Evolutionary conservation across 2,888 invertebrate species (phyloP).

Genomic region (Diarsia rubi): DNA sequence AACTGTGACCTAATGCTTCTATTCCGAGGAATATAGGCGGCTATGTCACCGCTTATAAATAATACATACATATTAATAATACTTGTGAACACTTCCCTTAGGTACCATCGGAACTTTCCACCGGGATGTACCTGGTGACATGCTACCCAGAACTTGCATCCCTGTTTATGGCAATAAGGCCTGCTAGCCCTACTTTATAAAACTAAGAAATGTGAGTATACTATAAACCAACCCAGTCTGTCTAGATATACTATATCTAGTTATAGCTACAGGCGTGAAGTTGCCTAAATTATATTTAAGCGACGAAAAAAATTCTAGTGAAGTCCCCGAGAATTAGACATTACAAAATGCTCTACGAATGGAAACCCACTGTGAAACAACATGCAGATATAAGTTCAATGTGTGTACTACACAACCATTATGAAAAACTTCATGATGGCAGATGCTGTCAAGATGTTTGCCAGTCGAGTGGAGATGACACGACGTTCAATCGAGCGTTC

Average conservation of each 20-base stretch:
- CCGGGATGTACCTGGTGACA: too few relatives aligned
- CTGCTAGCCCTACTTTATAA: neutral
- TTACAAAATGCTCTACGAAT: neutral
- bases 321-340: neutral
- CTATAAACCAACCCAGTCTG: neutral
- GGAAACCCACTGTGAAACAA: neutral
- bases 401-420: neutral
- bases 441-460: conserved; percentile 12
- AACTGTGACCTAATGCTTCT: conserved; percentile 23
- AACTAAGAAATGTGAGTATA: neutral
- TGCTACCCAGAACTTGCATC: neutral
- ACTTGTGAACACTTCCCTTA: neutral
- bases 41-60: neutral
- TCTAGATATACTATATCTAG: neutral
- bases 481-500: conserved; percentile 16
- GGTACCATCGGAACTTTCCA: neutral
- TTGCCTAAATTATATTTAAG: neutral
- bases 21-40: neutral
- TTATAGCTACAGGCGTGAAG: neutral
- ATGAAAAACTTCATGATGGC: neutral
- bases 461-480: conserved; percentile 28
- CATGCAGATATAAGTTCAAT: neutral
- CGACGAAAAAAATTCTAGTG: neutral
- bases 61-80: neutral
- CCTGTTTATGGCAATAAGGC: neutral